phyloP scores from a whole-genome alignment of 2,888 invertebrate genomes.

The Pachydiplax longipennis region DNA sequence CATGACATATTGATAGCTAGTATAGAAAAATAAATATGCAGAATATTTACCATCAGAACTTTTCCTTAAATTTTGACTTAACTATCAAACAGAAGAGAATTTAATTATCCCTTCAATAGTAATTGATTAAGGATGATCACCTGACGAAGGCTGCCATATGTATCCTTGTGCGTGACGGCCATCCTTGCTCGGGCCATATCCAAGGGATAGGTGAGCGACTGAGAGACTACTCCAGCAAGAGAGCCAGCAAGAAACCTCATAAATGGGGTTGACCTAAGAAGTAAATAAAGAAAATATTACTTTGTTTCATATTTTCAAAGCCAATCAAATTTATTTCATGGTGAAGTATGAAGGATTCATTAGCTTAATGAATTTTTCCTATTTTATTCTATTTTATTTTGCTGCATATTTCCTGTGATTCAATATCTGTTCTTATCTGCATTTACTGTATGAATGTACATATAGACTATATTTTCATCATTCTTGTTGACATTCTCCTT shows the following conservation, averaged over 20 bases:
- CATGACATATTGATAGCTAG: no score
- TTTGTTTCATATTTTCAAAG: no score
- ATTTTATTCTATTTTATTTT: no score
- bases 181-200: slow-evolving; percentile 96
- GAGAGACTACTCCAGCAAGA: slow-evolving; percentile 94
- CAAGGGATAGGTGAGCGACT: slow-evolving; percentile 92
- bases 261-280: slow-evolving; percentile 55
- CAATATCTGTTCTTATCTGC: no score
- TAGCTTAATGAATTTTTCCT: no score
- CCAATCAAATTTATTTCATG: no score
- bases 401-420: no score
- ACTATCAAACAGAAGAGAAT: neutral
- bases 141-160: slow-evolving; percentile 70
- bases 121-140: slow-evolving; percentile 55
- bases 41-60: slow-evolving; percentile 30
- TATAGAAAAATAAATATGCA: slow-evolving; percentile 7
- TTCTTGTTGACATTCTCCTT: no score
- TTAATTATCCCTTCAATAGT: neutral
- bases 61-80: neutral
- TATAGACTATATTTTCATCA: no score
- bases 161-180: slow-evolving; percentile 88
- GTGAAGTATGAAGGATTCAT: no score
- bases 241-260: slow-evolving; percentile 88
- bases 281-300: neutral
- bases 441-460: no score